These are phyloP conservation scores for Ochropleura plecta DNA, from an alignment of 2,888 invertebrate species.

Conservation along the genomic window DNA sequence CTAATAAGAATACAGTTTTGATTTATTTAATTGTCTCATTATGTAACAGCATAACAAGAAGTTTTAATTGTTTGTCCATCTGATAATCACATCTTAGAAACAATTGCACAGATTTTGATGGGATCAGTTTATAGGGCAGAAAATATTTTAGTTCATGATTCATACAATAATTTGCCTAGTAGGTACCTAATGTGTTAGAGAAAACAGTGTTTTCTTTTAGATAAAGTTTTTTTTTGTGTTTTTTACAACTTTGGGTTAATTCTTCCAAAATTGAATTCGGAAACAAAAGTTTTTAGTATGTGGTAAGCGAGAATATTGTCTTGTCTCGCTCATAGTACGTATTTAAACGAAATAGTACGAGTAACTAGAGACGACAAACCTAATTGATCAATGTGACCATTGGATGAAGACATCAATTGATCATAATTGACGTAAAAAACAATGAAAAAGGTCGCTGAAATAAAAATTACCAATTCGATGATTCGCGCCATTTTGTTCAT, in stretches of 20 bases:
- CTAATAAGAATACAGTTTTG: constrained; percentile 20
- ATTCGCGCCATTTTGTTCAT: constrained; percentile 61
- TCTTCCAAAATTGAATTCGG: constrained; percentile 27
- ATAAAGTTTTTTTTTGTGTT: constrained; percentile 24
- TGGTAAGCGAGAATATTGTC: constrained; percentile 14
- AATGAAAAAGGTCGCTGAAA: constrained; percentile 74
- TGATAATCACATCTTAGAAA: not conserved
- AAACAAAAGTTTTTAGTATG: constrained; percentile 17
- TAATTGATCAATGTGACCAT: constrained; percentile 77
- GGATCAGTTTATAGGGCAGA: not conserved
- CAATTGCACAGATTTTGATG: not conserved
- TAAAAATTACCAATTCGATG: constrained; percentile 60
- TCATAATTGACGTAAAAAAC: constrained; percentile 79
- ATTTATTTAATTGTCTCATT: constrained; percentile 15
- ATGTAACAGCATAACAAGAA: constrained; percentile 13
- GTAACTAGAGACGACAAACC: constrained; percentile 60
- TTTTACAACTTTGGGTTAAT: constrained; percentile 29
- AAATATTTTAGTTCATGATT: not conserved
- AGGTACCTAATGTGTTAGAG: not conserved
- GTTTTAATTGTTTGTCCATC: constrained; percentile 14
- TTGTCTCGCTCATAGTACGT: constrained; percentile 43
- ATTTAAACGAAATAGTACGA: constrained; percentile 63
- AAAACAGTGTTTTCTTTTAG: constrained; percentile 50
- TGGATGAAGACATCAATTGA: constrained; percentile 81
- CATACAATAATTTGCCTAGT: not conserved